Conservation (phyloP, 2,888 invertebrate species). For the Gastrophysa polygoni region DNA sequence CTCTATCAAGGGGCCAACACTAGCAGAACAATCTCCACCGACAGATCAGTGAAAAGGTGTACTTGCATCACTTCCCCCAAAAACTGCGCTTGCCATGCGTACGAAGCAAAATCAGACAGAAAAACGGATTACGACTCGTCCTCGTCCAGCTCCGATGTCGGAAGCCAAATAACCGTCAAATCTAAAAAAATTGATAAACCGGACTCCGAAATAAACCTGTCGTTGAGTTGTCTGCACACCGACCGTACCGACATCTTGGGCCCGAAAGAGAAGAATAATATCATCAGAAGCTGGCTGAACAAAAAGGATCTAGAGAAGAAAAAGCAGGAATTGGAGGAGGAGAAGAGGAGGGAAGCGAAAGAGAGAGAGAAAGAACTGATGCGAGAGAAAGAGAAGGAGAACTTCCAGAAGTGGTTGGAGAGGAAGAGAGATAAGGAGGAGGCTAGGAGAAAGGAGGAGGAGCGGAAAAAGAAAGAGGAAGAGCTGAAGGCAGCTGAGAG, state of each 20-base stretch:
- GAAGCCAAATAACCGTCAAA: slow-evolving; percentile 36
- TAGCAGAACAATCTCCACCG: slow-evolving; percentile 10
- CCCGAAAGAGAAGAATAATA: slow-evolving; percentile 38
- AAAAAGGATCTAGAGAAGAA: slow-evolving; percentile 51
- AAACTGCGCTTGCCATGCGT: slow-evolving; percentile 43
- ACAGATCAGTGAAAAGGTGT: slow-evolving; percentile 41
- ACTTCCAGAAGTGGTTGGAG: slow-evolving; percentile 62
- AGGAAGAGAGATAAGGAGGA: slow-evolving; percentile 50
- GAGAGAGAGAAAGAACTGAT: slow-evolving; percentile 53
- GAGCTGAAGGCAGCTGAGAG: slow-evolving; percentile 50
- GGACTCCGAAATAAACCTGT: slow-evolving; percentile 33
- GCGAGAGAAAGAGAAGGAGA: slow-evolving; percentile 55
- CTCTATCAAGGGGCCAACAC: slow-evolving; percentile 16
- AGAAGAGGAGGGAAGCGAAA: slow-evolving; percentile 46
- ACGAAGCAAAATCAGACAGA: slow-evolving; percentile 6
- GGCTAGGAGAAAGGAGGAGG: slow-evolving; percentile 54
- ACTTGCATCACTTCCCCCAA: slow-evolving; percentile 43
- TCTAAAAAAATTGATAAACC: slow-evolving; percentile 10
- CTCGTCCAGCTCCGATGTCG: slow-evolving; percentile 30
- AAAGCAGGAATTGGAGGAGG: slow-evolving; percentile 44
- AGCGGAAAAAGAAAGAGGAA: slow-evolving; percentile 55
- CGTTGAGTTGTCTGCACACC: slow-evolving; percentile 33
- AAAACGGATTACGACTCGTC: slow-evolving; percentile 11
- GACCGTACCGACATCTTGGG: slow-evolving; percentile 26
- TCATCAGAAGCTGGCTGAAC: slow-evolving; percentile 58